Conservation (phyloP, 2,888 invertebrate species). For the Tuberolachnus salignus region DNA sequence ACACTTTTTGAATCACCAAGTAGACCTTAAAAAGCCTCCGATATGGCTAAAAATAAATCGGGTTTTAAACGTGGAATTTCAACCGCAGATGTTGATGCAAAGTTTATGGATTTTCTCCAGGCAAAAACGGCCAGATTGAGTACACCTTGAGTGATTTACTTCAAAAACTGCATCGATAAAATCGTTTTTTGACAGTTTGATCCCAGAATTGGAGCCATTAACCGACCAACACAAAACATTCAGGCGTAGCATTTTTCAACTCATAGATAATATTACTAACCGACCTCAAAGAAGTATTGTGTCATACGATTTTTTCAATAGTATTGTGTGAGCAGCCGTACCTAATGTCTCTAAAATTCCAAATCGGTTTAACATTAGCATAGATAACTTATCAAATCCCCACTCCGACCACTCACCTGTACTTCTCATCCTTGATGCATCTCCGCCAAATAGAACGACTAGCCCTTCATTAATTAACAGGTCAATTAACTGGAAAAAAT, state of each 20-base stretch:
- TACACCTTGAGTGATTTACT: background rate
- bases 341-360: too few relatives aligned
- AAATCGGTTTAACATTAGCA: background rate
- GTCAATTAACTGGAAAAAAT: too few relatives aligned
- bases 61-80: background rate
- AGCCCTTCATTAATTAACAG: too few relatives aligned
- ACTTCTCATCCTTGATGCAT: background rate
- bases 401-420: background rate
- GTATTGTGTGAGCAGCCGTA: too few relatives aligned
- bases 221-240: constrained; percentile 19
- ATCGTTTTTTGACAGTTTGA: constrained; percentile 6
- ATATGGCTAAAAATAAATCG: background rate
- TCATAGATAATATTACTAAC: background rate
- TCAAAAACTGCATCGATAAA: background rate
- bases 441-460: background rate
- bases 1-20: background rate
- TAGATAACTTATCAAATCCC: background rate
- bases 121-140: background rate
- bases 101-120: constrained; percentile 7
- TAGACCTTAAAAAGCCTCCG: background rate
- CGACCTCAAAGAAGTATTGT: too few relatives aligned
- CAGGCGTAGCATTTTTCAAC: background rate
- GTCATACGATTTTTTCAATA: too few relatives aligned
- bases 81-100: background rate
- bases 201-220: background rate